Base-by-base conservation (phyloP, 2,797 vertebrate genomes). In the Poecilia picta region DNA sequence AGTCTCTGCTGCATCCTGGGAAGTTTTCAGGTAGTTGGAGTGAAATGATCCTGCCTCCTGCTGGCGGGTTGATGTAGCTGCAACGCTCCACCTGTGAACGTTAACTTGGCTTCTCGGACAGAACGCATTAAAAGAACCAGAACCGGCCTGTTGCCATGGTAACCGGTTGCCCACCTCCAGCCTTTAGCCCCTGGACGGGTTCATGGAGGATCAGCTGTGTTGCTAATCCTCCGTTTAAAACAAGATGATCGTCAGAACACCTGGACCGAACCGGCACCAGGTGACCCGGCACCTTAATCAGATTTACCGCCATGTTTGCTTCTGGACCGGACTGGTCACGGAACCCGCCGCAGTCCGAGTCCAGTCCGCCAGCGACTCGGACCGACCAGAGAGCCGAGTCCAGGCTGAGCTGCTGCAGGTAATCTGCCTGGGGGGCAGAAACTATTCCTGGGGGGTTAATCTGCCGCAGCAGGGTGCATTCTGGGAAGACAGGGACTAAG, bases 381-480 rank as follows among this genome's bases (percentile, higher is more conserved):
- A 41, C 10, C 5, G 20, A 18, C 25, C 15, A 45, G 41, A 43
- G 41, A 28, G 3, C 41, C 11, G 25, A 43, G 20, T 71, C 25
- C n/a, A 12, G 20, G 41, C 11, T 45, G 41, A 46, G 64, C 43
- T 68, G 51, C 3, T 4, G n/a, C n/a, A 6, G 28, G 46, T 91
- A 88, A 86, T 72, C 72, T 79, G 80, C 66, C 2, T 31, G 66
- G 16, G 36, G 57, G 87, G 71, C 31, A 92, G 80, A 74, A 41
- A 79, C 86, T 93, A 89, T 91, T 87, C 78, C 82, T 72, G 49
- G 71, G 81, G 72, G 87, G 73, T 80, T 94, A 94, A 92, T 87
- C 91, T 88, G 10, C 66, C 71, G 74, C 49, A 77, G 41, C 87
- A 88, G 75, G 77, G 72, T 83, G 84, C 81, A 82, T 94, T 93